Percentiles rank a stretch among this genome's conserved stretches.
These are phyloP conservation scores for zebrafish (Danio rerio) DNA, from an alignment of 2,113 vertebrate species.

Conservation along the genomic window DNA sequence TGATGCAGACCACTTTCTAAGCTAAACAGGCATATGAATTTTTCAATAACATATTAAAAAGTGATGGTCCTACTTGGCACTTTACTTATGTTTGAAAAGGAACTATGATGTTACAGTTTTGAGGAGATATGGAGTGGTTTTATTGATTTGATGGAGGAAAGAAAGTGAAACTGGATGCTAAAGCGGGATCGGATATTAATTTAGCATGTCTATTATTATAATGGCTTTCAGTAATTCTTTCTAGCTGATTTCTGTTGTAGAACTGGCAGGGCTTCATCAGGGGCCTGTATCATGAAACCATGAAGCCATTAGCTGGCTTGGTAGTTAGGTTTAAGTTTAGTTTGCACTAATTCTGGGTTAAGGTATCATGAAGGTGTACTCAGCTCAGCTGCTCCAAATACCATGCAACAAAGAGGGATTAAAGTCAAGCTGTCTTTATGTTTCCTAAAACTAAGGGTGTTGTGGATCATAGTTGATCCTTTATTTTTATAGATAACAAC, in stretches of 20 bases:
- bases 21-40: conserved; percentile 12
- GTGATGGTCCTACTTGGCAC: conserved; percentile 2
- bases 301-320: no score
- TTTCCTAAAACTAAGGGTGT: no score
- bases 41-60: conserved; percentile 32
- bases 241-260: conserved; percentile 18
- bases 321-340: no score
- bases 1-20: conserved; percentile 41
- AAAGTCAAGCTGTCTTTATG: no score
- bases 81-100: conserved; percentile 13
- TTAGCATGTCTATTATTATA: neutral
- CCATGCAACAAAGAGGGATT: no score
- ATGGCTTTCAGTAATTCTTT: neutral
- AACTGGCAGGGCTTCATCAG: neutral
- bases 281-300: no score
- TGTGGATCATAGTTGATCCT: no score
- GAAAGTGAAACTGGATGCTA: neutral
- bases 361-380: no score
- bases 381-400: no score
- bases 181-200: neutral
- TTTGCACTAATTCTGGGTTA: no score
- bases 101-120: neutral
- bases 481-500: no score
- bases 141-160: neutral
- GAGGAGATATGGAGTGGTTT: neutral